Conservation (phyloP, 2,113 vertebrate genomes). For the Myxocyprinus asiaticus region DNA sequence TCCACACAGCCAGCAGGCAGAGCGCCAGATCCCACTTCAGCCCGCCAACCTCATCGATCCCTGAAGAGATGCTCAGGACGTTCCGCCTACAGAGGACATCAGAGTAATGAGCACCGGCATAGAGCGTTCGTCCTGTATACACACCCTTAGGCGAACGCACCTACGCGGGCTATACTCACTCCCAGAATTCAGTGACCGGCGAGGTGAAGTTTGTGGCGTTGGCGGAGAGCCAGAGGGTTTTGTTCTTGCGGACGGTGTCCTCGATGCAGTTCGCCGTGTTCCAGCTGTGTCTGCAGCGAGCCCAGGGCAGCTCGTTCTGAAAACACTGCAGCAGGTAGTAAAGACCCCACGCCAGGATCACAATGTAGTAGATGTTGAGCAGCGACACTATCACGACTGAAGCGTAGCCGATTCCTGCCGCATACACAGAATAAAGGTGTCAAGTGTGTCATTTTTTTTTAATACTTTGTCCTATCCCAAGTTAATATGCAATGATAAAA, state of each 20-base stretch:
- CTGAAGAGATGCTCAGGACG: constrained; percentile 87
- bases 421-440: constrained; percentile 26
- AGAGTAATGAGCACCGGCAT: neutral
- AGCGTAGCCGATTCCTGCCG: constrained; percentile 94
- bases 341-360: constrained; percentile 97
- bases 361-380: constrained; percentile 95
- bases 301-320: constrained; percentile 92
- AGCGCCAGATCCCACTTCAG: constrained; percentile 96
- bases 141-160: neutral
- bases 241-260: constrained; percentile 91
- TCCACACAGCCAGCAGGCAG: constrained; percentile 93
- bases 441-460: neutral
- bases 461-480: neutral
- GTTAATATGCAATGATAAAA: too few species aligned
- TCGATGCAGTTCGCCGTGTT: constrained; percentile 89
- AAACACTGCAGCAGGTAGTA: constrained; percentile 98
- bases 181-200: constrained; percentile 97
- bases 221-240: constrained; percentile 82
- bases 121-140: neutral
- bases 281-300: constrained; percentile 91
- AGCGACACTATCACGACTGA: constrained; percentile 97
- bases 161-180: constrained; percentile 80
- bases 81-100: constrained; percentile 78
- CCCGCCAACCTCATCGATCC: constrained; percentile 87
- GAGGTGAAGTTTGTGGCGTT: constrained; percentile 90